phyloP scores from a whole-genome alignment of 2,888 invertebrate species.

The Calameuta idolon region DNA sequence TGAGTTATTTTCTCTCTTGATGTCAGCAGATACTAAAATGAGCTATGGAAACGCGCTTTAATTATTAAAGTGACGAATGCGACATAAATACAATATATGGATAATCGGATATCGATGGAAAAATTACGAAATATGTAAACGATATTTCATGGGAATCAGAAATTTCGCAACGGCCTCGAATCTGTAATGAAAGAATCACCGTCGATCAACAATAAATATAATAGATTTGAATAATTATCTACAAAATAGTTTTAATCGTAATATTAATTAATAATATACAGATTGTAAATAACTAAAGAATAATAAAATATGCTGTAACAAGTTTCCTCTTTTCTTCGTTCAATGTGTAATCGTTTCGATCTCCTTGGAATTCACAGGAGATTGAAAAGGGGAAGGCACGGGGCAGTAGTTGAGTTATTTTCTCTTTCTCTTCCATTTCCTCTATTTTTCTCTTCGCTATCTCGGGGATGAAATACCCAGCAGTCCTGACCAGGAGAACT shows the following conservation, averaged over 20 bases:
- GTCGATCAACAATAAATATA: background rate
- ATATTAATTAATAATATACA: conserved; percentile 66
- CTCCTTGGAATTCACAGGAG: conserved; percentile 26
- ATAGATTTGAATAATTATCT: conserved; percentile 58
- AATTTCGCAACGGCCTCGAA: too few species aligned
- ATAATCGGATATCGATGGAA: too few species aligned
- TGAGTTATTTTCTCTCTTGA: conserved; percentile 27
- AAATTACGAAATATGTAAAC: too few species aligned
- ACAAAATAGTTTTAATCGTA: conserved; percentile 67
- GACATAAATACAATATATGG: too few species aligned
- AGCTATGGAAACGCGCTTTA: too few species aligned
- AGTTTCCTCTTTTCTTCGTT: conserved; percentile 42
- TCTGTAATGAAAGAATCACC: too few species aligned
- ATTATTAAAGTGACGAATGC: too few species aligned
- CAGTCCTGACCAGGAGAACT: background rate
- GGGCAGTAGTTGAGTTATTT: conserved; percentile 41
- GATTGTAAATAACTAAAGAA: conserved; percentile 67
- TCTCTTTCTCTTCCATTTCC: conserved; percentile 2
- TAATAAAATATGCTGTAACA: conserved; percentile 66
- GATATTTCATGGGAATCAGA: too few species aligned
- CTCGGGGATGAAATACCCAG: background rate
- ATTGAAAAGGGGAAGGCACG: conserved; percentile 27
- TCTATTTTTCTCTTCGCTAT: background rate
- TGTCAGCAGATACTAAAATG: too few species aligned
- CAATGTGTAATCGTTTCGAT: conserved; percentile 11